These are phyloP conservation scores for Orientallactaga bullata DNA, from an alignment of 2,113 vertebrate species.

Conservation along the genomic window DNA sequence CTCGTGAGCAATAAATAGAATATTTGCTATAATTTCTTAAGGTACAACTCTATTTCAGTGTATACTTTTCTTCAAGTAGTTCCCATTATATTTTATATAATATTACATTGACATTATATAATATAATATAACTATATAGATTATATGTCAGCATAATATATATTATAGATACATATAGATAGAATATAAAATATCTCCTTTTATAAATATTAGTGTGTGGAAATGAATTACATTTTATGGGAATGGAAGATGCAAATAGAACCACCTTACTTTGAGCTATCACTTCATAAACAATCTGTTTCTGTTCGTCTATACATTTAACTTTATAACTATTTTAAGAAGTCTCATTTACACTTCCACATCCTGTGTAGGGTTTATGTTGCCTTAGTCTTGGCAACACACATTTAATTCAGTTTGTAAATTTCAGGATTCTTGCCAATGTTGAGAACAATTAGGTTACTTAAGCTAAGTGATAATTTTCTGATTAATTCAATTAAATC, in stretches of 20 bases:
- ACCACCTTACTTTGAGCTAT: neutral
- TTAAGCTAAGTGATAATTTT: conserved; percentile 75
- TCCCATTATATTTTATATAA: neutral
- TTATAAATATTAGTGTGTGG: neutral
- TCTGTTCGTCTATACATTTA: neutral
- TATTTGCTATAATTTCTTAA: neutral
- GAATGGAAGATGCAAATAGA: neutral
- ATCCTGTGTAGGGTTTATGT: conserved; percentile 28
- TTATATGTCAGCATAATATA: neutral
- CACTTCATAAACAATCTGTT: neutral
- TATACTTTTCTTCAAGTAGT: neutral
- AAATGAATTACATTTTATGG: neutral
- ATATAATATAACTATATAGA: neutral
- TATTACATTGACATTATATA: too few relatives aligned
- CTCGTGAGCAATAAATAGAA: neutral
- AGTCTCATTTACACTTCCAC: conserved; percentile 28
- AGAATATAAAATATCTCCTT: neutral
- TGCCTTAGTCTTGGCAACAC: neutral
- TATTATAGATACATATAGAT: neutral
- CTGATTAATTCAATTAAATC: conserved; percentile 76
- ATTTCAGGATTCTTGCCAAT: conserved; percentile 56
- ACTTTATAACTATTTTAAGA: neutral
- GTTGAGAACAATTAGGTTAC: conserved; percentile 69
- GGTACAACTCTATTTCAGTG: neutral
- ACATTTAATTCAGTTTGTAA: conserved; percentile 66